A percentile compares a stretch with the other conserved stretches of the same genome.
Evolutionary conservation across 1,140 invertebrate genomes (phyloP).

Genomic region (Theocolax elegans): DNA sequence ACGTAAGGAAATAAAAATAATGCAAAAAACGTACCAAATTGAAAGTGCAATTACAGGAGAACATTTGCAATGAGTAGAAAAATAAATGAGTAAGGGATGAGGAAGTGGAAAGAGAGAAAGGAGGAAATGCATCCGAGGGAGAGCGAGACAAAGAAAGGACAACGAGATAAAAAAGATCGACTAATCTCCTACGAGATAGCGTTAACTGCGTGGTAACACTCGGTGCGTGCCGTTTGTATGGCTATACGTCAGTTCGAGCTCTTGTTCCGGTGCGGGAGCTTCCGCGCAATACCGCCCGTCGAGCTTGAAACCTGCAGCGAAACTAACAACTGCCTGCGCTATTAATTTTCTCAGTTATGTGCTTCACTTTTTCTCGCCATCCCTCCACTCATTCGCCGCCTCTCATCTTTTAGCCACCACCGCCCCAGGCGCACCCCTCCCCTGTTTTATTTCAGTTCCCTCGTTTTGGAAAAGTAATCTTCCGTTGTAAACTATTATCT

Average conservation of each 20-base stretch:
- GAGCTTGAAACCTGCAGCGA: slow-evolving; percentile 19
- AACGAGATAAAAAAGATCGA: slow-evolving; percentile 10
- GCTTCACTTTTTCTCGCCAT: neutral
- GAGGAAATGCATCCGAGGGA: too few relatives aligned
- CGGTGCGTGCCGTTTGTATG: neutral
- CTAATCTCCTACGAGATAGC: neutral
- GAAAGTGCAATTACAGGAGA: too few relatives aligned
- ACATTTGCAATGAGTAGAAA: too few relatives aligned
- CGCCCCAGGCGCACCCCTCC: too few relatives aligned
- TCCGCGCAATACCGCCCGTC: slow-evolving; percentile 3
- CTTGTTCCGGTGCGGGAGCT: slow-evolving; percentile 10
- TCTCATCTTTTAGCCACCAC: neutral
- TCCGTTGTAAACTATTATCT: neutral
- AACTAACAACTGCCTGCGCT: slow-evolving; percentile 36
- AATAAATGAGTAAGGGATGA: neutral
- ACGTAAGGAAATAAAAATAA: too few relatives aligned
- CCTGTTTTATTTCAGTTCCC: slow-evolving; percentile 1
- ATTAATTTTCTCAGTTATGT: slow-evolving; percentile 31
- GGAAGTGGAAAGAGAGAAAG: neutral
- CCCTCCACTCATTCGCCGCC: too few relatives aligned
- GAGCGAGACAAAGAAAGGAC: neutral
- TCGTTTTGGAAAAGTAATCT: slow-evolving; percentile 27
- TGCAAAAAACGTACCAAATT: too few relatives aligned
- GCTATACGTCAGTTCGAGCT: neutral
- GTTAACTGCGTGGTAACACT: neutral